phyloP scores from a whole-genome alignment of 2,113 vertebrate genomes.

The Caracal caracal region DNA sequence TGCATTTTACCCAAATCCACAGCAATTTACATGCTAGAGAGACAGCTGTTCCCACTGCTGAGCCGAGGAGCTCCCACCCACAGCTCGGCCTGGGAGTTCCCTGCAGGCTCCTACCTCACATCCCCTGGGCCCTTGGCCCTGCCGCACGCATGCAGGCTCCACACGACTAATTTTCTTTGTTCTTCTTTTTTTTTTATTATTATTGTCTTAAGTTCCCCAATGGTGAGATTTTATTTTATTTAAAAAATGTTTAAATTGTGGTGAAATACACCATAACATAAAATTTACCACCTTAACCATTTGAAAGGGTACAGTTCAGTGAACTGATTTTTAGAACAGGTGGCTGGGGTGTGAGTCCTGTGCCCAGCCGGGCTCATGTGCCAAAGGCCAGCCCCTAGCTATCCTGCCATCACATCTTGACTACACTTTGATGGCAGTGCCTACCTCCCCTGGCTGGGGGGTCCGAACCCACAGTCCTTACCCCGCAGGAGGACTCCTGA shows the following conservation, averaged over 20 bases:
- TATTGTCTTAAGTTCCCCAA: neutral
- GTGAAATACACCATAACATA: neutral
- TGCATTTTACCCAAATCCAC: slow-evolving; percentile 21
- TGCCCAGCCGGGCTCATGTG: neutral
- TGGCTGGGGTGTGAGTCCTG: neutral
- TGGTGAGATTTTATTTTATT: neutral
- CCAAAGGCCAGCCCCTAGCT: neutral
- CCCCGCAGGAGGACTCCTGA: neutral
- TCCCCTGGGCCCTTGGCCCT: neutral
- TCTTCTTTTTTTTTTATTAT: neutral
- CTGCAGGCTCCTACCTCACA: neutral
- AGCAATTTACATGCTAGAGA: slow-evolving; percentile 9
- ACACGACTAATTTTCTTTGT: neutral
- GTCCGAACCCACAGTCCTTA: neutral
- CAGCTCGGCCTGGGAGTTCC: neutral
- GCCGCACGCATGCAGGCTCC: neutral
- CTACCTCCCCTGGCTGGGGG: neutral
- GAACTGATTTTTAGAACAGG: neutral
- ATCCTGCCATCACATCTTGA: too few relatives aligned
- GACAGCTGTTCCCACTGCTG: neutral
- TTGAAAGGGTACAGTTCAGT: neutral
- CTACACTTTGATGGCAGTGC: neutral
- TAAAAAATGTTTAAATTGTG: neutral
- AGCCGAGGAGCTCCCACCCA: neutral
- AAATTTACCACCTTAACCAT: neutral